Evolutionary conservation across 2,888 invertebrate species (phyloP).

Genomic region (Conistra vaccinii): DNA sequence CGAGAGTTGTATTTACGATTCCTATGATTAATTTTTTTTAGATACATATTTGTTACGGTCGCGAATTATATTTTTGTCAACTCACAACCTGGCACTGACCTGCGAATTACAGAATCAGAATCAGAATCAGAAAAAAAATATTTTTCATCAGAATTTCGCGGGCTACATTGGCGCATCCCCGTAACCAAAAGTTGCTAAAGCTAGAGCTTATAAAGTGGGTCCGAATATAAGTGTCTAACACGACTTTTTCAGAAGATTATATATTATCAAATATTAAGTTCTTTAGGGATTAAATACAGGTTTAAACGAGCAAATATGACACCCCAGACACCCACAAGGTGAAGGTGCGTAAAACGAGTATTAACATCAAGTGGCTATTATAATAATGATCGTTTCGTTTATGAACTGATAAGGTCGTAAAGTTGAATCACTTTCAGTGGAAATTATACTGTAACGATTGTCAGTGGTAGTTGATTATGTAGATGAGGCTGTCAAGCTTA

Average conservation of each 20-base stretch:
- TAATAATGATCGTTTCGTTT: constrained; percentile 21
- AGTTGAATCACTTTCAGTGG: constrained; percentile 21
- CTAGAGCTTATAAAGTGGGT: background rate
- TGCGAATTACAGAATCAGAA: too few relatives aligned
- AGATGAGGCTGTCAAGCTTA: constrained; percentile 1
- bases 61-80: too few relatives aligned
- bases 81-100: too few relatives aligned
- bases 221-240: background rate
- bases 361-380: background rate
- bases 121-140: too few relatives aligned
- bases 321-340: background rate
- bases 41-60: too few relatives aligned
- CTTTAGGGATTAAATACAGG: background rate
- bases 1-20: too few relatives aligned
- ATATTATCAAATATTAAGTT: constrained; percentile 4
- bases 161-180: too few relatives aligned
- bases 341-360: constrained; percentile 1
- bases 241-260: background rate
- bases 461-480: background rate
- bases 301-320: background rate
- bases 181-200: too few relatives aligned
- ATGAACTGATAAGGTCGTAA: constrained; percentile 10
- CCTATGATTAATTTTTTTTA: too few relatives aligned
- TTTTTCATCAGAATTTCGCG: too few relatives aligned
- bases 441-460: constrained; percentile 20